Evolutionary conservation across 2,888 invertebrate species (phyloP).

Genomic region (Tipula unca): DNA sequence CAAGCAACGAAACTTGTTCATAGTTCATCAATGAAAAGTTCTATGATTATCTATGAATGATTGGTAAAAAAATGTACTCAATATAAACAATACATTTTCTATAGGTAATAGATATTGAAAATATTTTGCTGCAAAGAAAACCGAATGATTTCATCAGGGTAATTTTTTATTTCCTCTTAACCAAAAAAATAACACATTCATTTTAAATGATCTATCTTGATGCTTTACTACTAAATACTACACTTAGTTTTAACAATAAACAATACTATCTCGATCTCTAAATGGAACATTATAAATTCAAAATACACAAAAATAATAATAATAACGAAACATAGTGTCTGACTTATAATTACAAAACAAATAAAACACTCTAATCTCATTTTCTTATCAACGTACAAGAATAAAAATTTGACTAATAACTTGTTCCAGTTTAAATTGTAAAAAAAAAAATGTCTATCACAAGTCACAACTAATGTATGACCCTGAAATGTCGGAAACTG

Average conservation of each 20-base stretch:
- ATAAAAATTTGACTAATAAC: not conserved
- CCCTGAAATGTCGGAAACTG: not conserved
- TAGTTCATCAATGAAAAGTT: too few species aligned
- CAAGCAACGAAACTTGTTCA: too few species aligned
- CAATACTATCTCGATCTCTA: not conserved
- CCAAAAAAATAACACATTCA: too few species aligned
- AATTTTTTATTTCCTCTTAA: too few species aligned
- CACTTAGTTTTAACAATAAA: not conserved
- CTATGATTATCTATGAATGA: too few species aligned
- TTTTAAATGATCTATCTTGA: too few species aligned
- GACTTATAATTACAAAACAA: not conserved
- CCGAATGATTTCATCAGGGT: too few species aligned
- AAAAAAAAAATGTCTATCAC: not conserved
- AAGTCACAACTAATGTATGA: not conserved
- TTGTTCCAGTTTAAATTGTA: not conserved
- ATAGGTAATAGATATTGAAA: too few species aligned
- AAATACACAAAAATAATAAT: not conserved
- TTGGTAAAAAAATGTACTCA: too few species aligned
- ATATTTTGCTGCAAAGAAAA: too few species aligned
- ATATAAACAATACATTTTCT: too few species aligned
- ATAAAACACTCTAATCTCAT: not conserved
- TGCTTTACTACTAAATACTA: not conserved
- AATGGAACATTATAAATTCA: not conserved
- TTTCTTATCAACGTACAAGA: not conserved
- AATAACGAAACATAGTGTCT: not conserved